These are phyloP conservation scores for Hipposideros larvatus DNA, from an alignment of 2,797 vertebrate genomes.

Conservation along the genomic window DNA sequence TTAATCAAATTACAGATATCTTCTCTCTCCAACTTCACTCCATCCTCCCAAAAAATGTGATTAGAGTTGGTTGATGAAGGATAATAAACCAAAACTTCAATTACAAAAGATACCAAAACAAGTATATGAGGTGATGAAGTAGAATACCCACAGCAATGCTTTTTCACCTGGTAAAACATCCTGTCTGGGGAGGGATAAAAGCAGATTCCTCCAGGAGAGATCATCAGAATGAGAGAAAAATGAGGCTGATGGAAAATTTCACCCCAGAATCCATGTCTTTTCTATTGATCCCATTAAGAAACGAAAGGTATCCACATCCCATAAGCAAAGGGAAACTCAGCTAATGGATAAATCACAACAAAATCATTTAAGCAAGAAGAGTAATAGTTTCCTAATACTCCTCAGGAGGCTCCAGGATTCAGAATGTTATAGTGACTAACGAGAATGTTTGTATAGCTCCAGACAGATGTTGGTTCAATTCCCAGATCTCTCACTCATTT, in stretches of 20 bases:
- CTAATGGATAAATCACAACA: conserved; percentile 1
- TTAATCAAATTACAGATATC: conserved; percentile 23
- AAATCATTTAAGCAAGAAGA: conserved; percentile 55
- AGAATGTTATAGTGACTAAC: background rate
- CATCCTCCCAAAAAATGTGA: background rate
- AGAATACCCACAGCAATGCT: background rate
- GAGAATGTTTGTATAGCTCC: background rate
- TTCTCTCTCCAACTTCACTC: background rate
- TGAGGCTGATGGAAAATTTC: background rate
- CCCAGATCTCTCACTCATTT: background rate
- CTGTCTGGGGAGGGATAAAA: background rate
- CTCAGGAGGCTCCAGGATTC: conserved; percentile 25
- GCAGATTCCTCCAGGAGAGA: background rate
- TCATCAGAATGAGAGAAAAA: conserved; percentile 31
- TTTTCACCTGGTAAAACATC: conserved; percentile 9
- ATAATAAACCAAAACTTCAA: conserved; percentile 12
- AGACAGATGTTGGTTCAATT: conserved; percentile 6
- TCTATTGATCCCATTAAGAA: background rate
- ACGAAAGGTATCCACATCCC: background rate
- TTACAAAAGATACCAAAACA: conserved; percentile 16
- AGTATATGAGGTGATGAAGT: background rate
- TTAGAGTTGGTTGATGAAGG: background rate
- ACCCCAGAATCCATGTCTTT: conserved; percentile 4
- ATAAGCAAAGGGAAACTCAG: conserved; percentile 1
- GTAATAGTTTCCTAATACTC: background rate